A percentile compares a stretch with the other conserved stretches of the same genome.
phyloP scores from a whole-genome alignment of 92 coral and sea anemone genomes.

The Pocillopora grandis region DNA sequence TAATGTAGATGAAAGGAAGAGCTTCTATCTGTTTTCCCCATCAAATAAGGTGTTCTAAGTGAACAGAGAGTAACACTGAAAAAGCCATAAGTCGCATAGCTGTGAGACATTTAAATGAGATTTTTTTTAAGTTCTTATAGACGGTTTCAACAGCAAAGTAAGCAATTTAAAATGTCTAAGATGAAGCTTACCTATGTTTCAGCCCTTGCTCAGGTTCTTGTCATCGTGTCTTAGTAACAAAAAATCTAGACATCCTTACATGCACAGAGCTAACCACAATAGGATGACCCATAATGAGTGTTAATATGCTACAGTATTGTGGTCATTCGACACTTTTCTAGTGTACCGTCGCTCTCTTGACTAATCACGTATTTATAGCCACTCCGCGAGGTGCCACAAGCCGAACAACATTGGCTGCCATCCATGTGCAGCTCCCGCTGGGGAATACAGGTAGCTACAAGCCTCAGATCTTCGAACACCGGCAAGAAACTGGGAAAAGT shows the following conservation, averaged over 20 bases:
- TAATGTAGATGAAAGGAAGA: too few relatives aligned
- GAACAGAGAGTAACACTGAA: too few relatives aligned
- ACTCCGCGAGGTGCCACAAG: constrained; percentile 10
- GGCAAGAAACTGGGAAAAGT: neutral
- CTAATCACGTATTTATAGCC: neutral
- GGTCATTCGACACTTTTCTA: constrained; percentile 14
- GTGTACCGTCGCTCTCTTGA: constrained; percentile 7
- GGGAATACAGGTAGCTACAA: constrained; percentile 21
- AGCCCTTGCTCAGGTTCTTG: neutral
- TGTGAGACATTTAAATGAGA: too few relatives aligned
- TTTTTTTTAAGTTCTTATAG: too few relatives aligned
- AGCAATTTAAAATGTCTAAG: too few relatives aligned
- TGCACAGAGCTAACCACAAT: neutral
- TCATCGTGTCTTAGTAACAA: neutral
- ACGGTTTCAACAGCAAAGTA: too few relatives aligned
- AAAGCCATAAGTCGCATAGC: too few relatives aligned
- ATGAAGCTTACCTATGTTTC: neutral
- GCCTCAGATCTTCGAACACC: neutral
- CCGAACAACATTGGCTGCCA: neutral
- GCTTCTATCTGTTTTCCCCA: too few relatives aligned
- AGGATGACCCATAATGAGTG: constrained; percentile 6
- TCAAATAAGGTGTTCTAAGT: too few relatives aligned
- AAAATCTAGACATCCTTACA: neutral
- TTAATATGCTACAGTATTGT: constrained; percentile 1
- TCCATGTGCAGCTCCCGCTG: constrained; percentile 6